Evolutionary conservation across 30 jellyfish, hydroid and myxozoan genomes (phyloP), one percentile per base, ranked within the genome.

Genomic region (Chironex yamaguchii): DNA sequence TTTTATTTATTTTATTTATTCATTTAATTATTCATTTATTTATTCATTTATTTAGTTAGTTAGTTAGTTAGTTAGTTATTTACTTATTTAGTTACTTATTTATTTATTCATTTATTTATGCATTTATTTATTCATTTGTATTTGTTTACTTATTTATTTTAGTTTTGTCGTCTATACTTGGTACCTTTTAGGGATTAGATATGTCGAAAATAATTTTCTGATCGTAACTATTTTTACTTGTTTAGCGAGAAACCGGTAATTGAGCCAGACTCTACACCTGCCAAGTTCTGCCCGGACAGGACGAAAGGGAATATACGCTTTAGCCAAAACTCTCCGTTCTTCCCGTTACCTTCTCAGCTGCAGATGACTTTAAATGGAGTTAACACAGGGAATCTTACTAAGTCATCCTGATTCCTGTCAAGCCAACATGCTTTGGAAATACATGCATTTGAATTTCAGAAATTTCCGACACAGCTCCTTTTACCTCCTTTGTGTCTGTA

Each of bases 241-340:
- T 34, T n/a, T 51, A 34, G 3, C 42, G 64, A 81, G 90, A 79
- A 58, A 29, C 72, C 65, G 52, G 62, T 50, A 24, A 58, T n/a
- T 4, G 74, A 49, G 36, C 79, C 54, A 20, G 79, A 13, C 2
- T 35, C 28, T 66, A 88, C 51, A 20, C 82, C 11, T 3, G 84
- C 86, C 23, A 30, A 52, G 21, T 81, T 42, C 52, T 91, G 98
- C 25, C 98, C 98, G 11, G 98, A 92, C 62, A 88, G 53, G 35
- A 75, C 97, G 29, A 92, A 92, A 75, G 95, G 84, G 49, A 92
- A 82, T 34, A 86, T 92, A 54, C 96, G 70, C 6, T 92, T 87
- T 70, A 92, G 98, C 81, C 49, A 81, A 81, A 84, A 92, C 53
- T 92, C 98, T 25, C 97, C 98, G 3, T 92, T 92, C 63, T 87